A percentile compares a stretch with the other conserved stretches of the same genome.
phyloP scores from a whole-genome alignment of 2,113 vertebrate genomes.

The Pundamilia nyererei region DNA sequence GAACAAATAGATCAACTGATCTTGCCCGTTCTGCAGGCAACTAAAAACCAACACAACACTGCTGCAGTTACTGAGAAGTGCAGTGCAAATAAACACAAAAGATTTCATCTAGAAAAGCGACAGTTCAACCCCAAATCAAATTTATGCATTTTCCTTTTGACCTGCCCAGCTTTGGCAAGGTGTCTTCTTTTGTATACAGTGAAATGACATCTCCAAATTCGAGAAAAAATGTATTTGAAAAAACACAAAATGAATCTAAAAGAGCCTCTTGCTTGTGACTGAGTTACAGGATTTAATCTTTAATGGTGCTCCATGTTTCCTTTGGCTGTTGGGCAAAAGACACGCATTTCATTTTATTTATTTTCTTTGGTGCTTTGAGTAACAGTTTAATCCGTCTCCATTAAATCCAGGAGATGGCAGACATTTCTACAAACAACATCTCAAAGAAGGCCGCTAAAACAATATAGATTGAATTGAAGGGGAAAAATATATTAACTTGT shows the following conservation, averaged over 20 bases:
- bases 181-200: not conserved
- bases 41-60: not conserved
- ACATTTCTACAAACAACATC: not conserved
- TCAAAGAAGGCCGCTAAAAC: not conserved
- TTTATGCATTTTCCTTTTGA: not conserved
- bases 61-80: not conserved
- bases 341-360: not conserved
- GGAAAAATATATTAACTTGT: not conserved
- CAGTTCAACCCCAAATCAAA: not conserved
- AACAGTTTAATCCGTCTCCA: not conserved
- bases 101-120: not conserved
- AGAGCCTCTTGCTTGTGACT: not conserved
- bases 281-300: not conserved
- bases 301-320: not conserved
- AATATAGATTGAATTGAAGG: not conserved
- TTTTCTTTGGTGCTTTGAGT: not conserved
- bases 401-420: not conserved
- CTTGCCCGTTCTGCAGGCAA: constrained; percentile 14
- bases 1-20: not conserved
- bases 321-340: not conserved
- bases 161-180: not conserved
- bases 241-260: not conserved
- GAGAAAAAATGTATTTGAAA: not conserved
- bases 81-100: not conserved
- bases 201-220: not conserved